Evolutionary conservation across 35 echinoderm and acorn worm species (phyloP).

Genomic region (Ophiothrix spiculata): DNA sequence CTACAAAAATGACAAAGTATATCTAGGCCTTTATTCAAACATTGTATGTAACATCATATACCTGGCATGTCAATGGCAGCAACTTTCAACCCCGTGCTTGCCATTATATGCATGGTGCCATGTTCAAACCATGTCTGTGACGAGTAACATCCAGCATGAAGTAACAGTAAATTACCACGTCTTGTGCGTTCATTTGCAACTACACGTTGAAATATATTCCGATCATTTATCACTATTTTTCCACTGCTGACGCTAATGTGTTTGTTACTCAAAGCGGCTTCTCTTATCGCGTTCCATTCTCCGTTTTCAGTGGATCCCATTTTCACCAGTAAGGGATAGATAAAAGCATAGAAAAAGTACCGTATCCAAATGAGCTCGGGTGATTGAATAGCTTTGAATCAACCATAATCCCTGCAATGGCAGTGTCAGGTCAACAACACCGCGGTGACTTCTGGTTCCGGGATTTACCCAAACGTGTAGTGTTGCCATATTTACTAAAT

Average conservation of each 20-base stretch:
- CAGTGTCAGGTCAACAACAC: not conserved
- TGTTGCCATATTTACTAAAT: too few relatives aligned
- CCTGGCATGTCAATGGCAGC: not conserved
- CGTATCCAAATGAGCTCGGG: not conserved
- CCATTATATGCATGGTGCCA: not conserved
- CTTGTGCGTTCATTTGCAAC: not conserved
- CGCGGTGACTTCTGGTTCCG: not conserved
- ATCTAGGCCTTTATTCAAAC: too few relatives aligned
- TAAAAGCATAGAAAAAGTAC: not conserved
- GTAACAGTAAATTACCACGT: not conserved
- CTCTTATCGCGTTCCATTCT: not conserved
- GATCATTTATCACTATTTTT: not conserved
- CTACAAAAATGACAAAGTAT: too few relatives aligned
- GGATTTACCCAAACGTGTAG: not conserved
- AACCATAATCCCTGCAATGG: not conserved
- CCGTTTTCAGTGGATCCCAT: not conserved
- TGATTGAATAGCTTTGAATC: not conserved
- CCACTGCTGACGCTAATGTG: not conserved
- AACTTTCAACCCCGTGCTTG: not conserved
- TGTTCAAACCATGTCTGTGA: constrained; percentile 3
- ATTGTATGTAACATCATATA: too few relatives aligned
- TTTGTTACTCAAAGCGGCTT: not conserved
- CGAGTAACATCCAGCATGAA: not conserved
- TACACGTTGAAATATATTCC: not conserved
- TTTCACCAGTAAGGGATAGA: not conserved